A percentile compares a stretch with the other conserved stretches of the same genome.
phyloP scores from a whole-genome alignment of 1,140 invertebrate species.

The Caenorhabditis remanei region DNA sequence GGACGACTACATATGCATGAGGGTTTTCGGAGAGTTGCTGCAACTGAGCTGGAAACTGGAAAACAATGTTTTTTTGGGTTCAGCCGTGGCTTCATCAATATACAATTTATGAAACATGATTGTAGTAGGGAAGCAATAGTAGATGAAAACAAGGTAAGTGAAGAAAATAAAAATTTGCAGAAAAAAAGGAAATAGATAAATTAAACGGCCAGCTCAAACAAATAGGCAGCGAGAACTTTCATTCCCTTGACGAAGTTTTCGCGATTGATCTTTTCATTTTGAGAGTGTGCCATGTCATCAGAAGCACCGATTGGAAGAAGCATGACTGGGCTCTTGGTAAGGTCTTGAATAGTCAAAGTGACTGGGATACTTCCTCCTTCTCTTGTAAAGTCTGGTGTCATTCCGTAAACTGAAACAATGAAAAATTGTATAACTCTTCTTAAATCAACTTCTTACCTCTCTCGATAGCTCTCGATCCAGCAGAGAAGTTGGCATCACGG shows the following conservation, averaged over 20 bases:
- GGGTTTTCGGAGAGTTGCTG: constrained; percentile 29
- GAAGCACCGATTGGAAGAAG: constrained; percentile 88
- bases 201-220: constrained; percentile 36
- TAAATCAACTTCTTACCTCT: constrained; percentile 78
- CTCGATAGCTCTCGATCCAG: constrained; percentile 88
- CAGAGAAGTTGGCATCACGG: constrained; percentile 90
- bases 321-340: constrained; percentile 91
- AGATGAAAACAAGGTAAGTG: not conserved
- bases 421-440: not conserved
- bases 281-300: constrained; percentile 96
- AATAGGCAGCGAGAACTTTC: constrained; percentile 43
- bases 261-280: constrained; percentile 93
- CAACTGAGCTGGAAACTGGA: constrained; percentile 24
- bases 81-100: constrained; percentile 13
- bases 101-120: constrained; percentile 39
- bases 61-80: constrained; percentile 37
- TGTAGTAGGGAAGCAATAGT: not conserved
- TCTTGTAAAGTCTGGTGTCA: constrained; percentile 92
- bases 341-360: constrained; percentile 89
- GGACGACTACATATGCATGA: constrained; percentile 52
- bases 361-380: constrained; percentile 97
- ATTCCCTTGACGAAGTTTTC: constrained; percentile 63
- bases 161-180: not conserved
- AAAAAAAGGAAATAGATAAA: not conserved
- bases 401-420: constrained; percentile 85